Percentiles rank a stretch among this genome's conserved stretches.
phyloP scores from a whole-genome alignment of 2,888 invertebrate species.

The Tolmerus cingulatus region DNA sequence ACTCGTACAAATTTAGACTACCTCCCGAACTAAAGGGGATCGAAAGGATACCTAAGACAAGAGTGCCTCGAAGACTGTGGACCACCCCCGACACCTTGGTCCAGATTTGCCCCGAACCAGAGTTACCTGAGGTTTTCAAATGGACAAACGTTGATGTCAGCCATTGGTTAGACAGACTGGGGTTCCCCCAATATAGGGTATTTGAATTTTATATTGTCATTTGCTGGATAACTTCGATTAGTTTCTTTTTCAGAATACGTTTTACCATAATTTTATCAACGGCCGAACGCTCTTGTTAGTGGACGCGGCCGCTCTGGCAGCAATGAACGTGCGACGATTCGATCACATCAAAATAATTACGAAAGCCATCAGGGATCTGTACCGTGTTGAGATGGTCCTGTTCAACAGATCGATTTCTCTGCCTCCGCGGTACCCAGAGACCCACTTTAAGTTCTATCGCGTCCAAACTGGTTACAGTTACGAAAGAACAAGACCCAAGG shows the following conservation, averaged over 20 bases:
- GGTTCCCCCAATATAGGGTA: constrained; percentile 67
- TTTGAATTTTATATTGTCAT: neutral
- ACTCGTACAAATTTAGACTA: constrained; percentile 48
- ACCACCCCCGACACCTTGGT: constrained; percentile 64
- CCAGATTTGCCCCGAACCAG: constrained; percentile 54
- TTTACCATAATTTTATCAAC: constrained; percentile 64
- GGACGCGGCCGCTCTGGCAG: constrained; percentile 64
- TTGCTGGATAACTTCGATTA: neutral
- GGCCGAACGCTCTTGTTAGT: constrained; percentile 64
- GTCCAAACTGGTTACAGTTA: constrained; percentile 66
- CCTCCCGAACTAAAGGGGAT: constrained; percentile 57
- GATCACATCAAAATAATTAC: constrained; percentile 63
- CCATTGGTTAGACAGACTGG: constrained; percentile 65
- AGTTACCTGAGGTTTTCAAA: constrained; percentile 61
- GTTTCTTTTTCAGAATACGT: constrained; percentile 57
- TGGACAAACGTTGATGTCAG: constrained; percentile 66
- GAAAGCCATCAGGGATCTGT: constrained; percentile 61
- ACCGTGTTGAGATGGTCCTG: constrained; percentile 62
- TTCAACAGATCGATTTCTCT: constrained; percentile 64
- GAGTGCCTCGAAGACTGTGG: constrained; percentile 54
- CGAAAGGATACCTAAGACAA: constrained; percentile 41
- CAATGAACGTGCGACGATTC: constrained; percentile 65
- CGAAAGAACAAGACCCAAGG: constrained; percentile 64
- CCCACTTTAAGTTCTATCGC: constrained; percentile 66
- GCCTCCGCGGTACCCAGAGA: constrained; percentile 64